Percentiles rank a stretch among this genome's conserved stretches.
phyloP scores from a whole-genome alignment of 2,797 vertebrate genomes.

The Iguana delicatissima region DNA sequence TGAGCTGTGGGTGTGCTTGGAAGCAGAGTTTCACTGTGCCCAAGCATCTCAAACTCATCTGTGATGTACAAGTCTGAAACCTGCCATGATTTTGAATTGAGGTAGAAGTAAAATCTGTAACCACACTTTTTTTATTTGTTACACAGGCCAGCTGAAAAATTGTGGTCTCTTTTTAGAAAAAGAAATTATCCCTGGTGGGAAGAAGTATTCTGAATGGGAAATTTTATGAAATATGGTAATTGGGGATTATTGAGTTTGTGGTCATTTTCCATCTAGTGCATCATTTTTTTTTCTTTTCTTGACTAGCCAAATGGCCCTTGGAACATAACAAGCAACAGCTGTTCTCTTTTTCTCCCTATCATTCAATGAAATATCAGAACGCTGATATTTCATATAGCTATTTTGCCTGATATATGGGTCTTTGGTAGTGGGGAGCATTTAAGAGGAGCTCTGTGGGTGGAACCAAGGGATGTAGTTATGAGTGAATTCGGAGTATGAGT shows the following conservation, averaged over 20 bases:
- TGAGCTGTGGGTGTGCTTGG: not conserved
- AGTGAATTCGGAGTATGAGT: not conserved
- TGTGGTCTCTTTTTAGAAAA: too few relatives aligned
- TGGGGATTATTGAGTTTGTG: too few relatives aligned
- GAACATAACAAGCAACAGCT: not conserved
- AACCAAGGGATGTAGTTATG: not conserved
- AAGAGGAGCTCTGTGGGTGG: not conserved
- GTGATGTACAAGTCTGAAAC: not conserved
- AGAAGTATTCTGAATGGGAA: too few relatives aligned
- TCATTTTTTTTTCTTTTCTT: too few relatives aligned
- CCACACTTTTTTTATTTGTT: not conserved
- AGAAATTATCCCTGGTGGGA: too few relatives aligned
- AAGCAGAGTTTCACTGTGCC: not conserved
- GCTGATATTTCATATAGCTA: too few relatives aligned
- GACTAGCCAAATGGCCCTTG: not conserved
- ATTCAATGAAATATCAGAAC: too few relatives aligned
- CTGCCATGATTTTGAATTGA: not conserved
- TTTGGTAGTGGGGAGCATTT: not conserved
- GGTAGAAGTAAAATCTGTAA: not conserved
- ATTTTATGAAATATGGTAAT: too few relatives aligned
- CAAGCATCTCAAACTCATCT: not conserved
- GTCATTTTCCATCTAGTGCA: too few relatives aligned
- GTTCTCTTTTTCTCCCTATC: too few relatives aligned
- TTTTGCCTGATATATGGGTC: too few relatives aligned
- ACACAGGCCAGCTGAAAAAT: not conserved